These are phyloP conservation scores for Drosophila siamana DNA, from an alignment of 2,888 invertebrate species.

Conservation along the genomic window DNA sequence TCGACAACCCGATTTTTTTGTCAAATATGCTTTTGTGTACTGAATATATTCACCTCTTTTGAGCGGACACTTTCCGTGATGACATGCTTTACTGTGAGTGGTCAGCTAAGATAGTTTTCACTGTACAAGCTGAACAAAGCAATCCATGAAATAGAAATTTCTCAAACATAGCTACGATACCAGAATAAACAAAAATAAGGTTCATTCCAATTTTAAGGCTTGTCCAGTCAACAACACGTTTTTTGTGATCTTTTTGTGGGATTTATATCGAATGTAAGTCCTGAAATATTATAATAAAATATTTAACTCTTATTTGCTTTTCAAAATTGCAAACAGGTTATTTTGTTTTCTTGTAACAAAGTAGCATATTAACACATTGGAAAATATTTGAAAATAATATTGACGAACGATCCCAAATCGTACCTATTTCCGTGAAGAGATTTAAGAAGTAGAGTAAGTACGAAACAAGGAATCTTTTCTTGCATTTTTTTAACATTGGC, in stretches of 20 bases:
- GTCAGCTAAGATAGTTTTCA: not conserved
- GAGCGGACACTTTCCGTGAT: not conserved
- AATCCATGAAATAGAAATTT: not conserved
- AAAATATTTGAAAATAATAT: not conserved
- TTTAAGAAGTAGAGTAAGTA: constrained; percentile 4
- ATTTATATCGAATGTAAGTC: constrained; percentile 22
- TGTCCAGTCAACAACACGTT: constrained; percentile 10
- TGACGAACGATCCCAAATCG: not conserved
- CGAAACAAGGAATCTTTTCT: no score
- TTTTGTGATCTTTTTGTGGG: constrained; percentile 21
- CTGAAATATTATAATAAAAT: not conserved
- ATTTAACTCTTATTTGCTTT: no score
- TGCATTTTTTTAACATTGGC: no score
- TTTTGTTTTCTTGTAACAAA: not conserved
- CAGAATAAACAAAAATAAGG: not conserved
- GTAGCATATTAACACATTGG: not conserved
- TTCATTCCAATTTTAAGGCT: constrained; percentile 2
- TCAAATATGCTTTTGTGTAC: no score
- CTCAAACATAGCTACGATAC: not conserved
- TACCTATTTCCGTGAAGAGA: constrained; percentile 34
- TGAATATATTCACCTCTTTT: no score
- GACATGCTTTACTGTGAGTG: not conserved
- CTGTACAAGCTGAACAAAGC: not conserved
- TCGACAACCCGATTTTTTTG: no score
- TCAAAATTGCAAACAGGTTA: not conserved